Evolutionary conservation across 2,113 vertebrate species (phyloP), one percentile per base, ranked within the genome.

Genomic region (Carollia perspicillata): DNA sequence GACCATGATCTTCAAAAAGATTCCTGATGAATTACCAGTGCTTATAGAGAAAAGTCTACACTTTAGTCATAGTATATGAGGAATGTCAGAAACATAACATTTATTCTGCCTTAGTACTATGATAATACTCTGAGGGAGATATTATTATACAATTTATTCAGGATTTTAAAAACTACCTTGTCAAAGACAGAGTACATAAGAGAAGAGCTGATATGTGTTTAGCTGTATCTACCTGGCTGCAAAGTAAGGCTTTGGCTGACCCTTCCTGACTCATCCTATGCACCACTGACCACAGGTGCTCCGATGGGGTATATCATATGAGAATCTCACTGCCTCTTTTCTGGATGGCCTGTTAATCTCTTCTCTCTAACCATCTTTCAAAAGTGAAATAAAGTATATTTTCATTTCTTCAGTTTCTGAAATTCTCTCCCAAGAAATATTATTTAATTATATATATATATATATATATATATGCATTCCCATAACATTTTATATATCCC

Each of bases 201-300:
- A 49, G 33, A 90, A 90, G 14, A 74, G 49, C 6, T 79, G 8
- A 17, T 40, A 22, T 51, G 18, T 58, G 9, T 33, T 60, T 30
- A 63, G n/a, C 10, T 75, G 6, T 6, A 16, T 78, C 42, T 49
- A 33, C 28, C 28, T 55, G 44, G 53, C 3, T 33, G 13, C 55
- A 68, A 18, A 81, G 55, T 3, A 12, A 72, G 28, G 37, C 60
- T 65, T 12, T 55, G 69, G 33, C 6, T 14, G 5, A 7, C 37
- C 2, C 20, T 60, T 60, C n/a, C 55, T 37, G 6, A n/a, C 53
- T 74, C 37, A 72, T 1, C 2, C 12, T 8, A 53, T 2, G 63
- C 5, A 13, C 8, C 3, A 40, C 17, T 1, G 3, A 6, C 9
- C 8, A 4, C 26, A 44, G 30, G 3, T 1, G 3, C 11, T 71